Evolutionary conservation across 2,113 vertebrate species (phyloP).

Genomic region (Noturus placidus): DNA sequence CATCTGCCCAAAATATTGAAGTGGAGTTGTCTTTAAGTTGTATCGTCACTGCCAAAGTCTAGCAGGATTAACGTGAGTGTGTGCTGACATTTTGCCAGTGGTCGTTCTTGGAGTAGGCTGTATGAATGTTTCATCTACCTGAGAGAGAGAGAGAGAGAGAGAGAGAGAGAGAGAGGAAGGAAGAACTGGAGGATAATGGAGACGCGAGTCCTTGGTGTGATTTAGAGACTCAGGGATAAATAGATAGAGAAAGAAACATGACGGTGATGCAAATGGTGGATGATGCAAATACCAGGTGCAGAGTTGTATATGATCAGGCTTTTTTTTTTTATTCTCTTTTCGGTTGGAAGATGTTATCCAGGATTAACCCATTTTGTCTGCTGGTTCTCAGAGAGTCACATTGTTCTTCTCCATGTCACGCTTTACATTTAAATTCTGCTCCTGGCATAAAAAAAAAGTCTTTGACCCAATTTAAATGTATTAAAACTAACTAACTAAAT

Average conservation of each 20-base stretch:
- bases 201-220: neutral
- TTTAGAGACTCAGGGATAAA: neutral
- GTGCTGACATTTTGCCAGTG: neutral
- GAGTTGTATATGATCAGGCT: neutral
- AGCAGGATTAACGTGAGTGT: neutral
- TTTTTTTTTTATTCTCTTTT: neutral
- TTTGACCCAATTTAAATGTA: constrained; percentile 4
- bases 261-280: neutral
- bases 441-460: neutral
- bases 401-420: neutral
- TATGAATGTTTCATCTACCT: neutral
- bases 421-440: neutral
- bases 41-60: neutral
- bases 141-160: neutral
- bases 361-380: constrained; percentile 27
- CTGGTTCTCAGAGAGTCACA: neutral
- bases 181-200: neutral
- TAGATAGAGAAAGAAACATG: neutral
- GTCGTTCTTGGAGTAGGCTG: neutral
- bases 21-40: constrained; percentile 7
- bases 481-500: neutral
- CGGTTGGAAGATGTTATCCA: neutral
- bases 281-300: neutral
- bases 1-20: constrained; percentile 1
- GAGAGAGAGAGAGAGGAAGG: neutral